phyloP scores from a whole-genome alignment of 2,113 vertebrate species.

The Alethe castanea region DNA sequence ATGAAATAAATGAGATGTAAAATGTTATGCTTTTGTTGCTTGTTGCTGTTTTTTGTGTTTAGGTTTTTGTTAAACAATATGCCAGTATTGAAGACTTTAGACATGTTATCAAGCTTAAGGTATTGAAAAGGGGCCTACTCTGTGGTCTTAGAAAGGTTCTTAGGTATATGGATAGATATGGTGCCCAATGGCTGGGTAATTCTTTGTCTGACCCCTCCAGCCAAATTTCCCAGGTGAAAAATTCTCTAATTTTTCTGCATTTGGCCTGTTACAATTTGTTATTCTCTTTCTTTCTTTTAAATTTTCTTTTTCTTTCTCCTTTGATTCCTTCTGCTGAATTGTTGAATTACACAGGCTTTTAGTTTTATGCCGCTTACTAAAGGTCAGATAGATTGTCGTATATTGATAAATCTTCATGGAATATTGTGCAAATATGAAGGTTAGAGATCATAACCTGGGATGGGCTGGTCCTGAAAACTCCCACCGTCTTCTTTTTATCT shows the following conservation, averaged over 20 bases:
- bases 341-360: background rate
- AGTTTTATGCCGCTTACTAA: background rate
- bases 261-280: background rate
- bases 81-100: background rate
- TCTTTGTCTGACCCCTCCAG: background rate
- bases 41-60: background rate
- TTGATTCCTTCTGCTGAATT: background rate
- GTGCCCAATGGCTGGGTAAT: background rate
- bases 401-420: background rate
- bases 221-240: slow-evolving; percentile 1
- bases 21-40: background rate
- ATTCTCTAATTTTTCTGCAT: background rate
- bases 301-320: background rate
- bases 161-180: background rate
- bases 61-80: background rate
- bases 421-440: background rate
- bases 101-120: background rate
- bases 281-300: background rate
- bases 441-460: background rate
- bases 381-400: background rate
- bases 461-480: background rate
- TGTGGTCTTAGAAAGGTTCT: background rate
- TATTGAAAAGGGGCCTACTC: background rate
- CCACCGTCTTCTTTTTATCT: background rate
- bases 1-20: background rate